Evolutionary conservation across 1,140 invertebrate species (phyloP), one percentile per base, ranked within the genome.

Genomic region (Apis laboriosa): DNA sequence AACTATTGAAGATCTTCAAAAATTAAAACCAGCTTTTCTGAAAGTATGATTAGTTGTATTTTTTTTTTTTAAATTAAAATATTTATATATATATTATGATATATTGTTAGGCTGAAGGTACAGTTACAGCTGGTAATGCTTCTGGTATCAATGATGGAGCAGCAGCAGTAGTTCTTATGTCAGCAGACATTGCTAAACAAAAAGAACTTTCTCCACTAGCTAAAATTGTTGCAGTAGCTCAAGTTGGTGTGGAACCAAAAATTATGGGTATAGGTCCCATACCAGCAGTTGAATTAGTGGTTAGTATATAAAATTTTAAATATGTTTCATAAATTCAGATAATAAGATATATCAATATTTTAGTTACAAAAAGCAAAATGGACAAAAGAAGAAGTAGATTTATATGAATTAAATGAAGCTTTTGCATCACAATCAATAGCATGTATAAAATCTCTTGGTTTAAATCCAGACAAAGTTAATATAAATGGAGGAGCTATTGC

Each of bases 351-450:
- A 7, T 28, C 1, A 13, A 60, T 77, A 15, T 93, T 94, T 58
- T 84, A 98, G 97, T 86, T 98, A 9, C 91, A 95, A 77, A 98
- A 97, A 94, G 96, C 96, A n/a, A 95, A 95, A 9, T 98, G 97
- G 98, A 94, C 91, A 0, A 96, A 97, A 66, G 96, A 97, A 24
- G 96, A 98, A 84, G 97, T 99, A 51, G 98, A 99, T 95, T 93
- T 98, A 4, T 97, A 96, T 91, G 98, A 99, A 94, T 92, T 99
- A 66, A 98, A 98, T 90, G 97, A 98, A 94, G 97, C 97, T 1
- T 98, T 98, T 93, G 97, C 97, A 21, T 95, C 96, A 19, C 97
- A 98, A 93, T 94, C 96, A 0, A 87, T 98, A 24, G 96, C 96
- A 43, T 96, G 97, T 53, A 77, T 96, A 1, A 94, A 95, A 75